Base-by-base conservation (phyloP, 2,888 invertebrate species). In the Petrophora chlorosata region DNA sequence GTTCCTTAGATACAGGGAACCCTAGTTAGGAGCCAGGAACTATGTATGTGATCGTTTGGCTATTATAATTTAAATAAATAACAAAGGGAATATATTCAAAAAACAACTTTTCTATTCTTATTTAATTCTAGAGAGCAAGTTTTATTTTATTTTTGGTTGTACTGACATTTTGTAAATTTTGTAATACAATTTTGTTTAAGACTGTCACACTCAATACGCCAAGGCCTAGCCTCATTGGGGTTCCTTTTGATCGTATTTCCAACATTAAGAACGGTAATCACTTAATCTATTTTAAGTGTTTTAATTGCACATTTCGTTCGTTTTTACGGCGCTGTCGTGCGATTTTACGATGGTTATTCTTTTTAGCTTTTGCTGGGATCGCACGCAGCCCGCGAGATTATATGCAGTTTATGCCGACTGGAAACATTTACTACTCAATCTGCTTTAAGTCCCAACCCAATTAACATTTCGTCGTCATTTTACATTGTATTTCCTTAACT, bases 221-320 rank as follows among this genome's bases (percentile, higher is more conserved):
- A 76, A 77, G 70, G 73, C 58, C 65, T 63, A 59, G 56, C 44
- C 54, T 60, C 58, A 38, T 41, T 51, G 44, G 56, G 55, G 63
- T 57, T 44, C 65, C 66, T 73, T 65, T 63, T 57, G 53, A 59
- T 64, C 40, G 16, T 47, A 46, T 60, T 55, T 54, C 61, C 61
- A 71, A 70, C 65, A 67, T 65, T 67, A 63, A 63, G 58, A 61
- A 46, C 63, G 55, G 63, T 75, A 77, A 81, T 79, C 73, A 70
- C 79, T 82, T 82, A 77, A 84, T 81, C 81, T 78, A 77, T 78
- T 79, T 76, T 70, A 77, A 74, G 76, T 81, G 78, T 79, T 77
- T 80, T 82, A 81, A 80, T 79, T 80, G 73, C 69, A 58, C 63
- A 70, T 71, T 68, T 73, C 50, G 53, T 67, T 43, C 60, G 63